Base-by-base conservation (phyloP, 2,888 invertebrate species). In the Stenolophus ochropezus region DNA sequence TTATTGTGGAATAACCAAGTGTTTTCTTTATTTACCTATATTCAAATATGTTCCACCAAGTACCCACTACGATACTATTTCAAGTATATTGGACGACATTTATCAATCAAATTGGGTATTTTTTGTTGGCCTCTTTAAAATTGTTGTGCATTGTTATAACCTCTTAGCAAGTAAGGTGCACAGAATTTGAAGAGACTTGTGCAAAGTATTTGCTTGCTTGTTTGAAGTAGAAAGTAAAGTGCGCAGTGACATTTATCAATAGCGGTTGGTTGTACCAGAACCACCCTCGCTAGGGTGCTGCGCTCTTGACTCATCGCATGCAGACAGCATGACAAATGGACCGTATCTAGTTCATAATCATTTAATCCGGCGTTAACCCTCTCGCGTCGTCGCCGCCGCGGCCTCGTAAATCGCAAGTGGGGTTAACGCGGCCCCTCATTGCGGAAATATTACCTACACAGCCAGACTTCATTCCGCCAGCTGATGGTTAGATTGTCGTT, bases 351-450 rank as follows among this genome's bases (percentile, higher is more conserved):
- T 88, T 88, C 88, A 89, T 89, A 89, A 89, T 89, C 89, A 88
- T 89, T 89, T 89, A 89, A 89, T 89, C 88, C 88, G 49, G 86
- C 87, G 88, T 89, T 89, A 89, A 89, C 89, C 89, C 89, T 88
- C 88, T 88, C 88, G 87, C 88, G 87, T 89, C 89, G 87, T 88
- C 88, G 85, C 86, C 84, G 53, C 27, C 56, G 53, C 53, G 73
- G 49, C 73, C 79, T 79, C 80, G 80, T 80, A 80, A 80, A 80
- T 80, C 80, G 80, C 69, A 71, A 69, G 49, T 49, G 73, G 47
- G 49, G 47, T 49, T 73, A 73, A 49, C 49, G 11, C 69, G 23
- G 51, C 51, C 69, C 69, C 49, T 79, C 79, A 79, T 79, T 79
- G 79, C 79, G 69, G 79, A 79, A 65, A 69, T 79, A 79, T 79